Evolutionary conservation across 2,113 vertebrate species (phyloP), one percentile per base, ranked within the genome.

Genomic region (Zosterops borbonicus): DNA sequence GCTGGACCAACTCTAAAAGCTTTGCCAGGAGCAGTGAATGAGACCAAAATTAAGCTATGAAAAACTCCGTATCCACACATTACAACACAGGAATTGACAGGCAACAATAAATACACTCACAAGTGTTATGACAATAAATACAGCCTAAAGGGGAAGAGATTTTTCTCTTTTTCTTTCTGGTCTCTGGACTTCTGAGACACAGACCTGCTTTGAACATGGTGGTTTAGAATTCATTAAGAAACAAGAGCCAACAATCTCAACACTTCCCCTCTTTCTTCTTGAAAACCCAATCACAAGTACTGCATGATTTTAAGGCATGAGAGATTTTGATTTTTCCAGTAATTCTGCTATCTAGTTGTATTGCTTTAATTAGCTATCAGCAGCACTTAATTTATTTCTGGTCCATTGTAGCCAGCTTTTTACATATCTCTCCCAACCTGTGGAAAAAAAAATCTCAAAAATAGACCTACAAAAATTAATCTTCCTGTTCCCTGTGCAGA

Each of bases 381-480:
- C 55, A 85, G 37, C 74, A 65, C 67, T 92, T 95, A 46, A 87
- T 94, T 92, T 92, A 83, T 94, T 94, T 87, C 89, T 70, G 28
- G 18, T 18, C 17, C 10, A 74, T 65, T 83, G 53, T 91, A 58
- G 46, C 78, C 50, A 73, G 55, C 29, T 85, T 92, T 84, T 67
- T 90, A 67, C 84, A 63, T 84, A 55, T 85, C 84, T 93, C 73
- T 91, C 42, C 59, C 46, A 85, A 59, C 78, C 55, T 74, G 58
- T 83, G 75, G 92, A 95, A 68, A 46, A 46, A 94, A 94, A 92
- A 82, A 74, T 69, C 87, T 79, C 31, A 37, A 84, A 92, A 95
- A 82, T 56, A 96, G 78, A 69, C 93, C 70, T 83, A 92, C 59
- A 96, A 93, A 89, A 91, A 95, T 74, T 95, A 92, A 95, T 94